Percentiles rank a stretch among this genome's conserved stretches.
Conservation (phyloP, 2,797 vertebrate species). For the Ciconia nigra region DNA sequence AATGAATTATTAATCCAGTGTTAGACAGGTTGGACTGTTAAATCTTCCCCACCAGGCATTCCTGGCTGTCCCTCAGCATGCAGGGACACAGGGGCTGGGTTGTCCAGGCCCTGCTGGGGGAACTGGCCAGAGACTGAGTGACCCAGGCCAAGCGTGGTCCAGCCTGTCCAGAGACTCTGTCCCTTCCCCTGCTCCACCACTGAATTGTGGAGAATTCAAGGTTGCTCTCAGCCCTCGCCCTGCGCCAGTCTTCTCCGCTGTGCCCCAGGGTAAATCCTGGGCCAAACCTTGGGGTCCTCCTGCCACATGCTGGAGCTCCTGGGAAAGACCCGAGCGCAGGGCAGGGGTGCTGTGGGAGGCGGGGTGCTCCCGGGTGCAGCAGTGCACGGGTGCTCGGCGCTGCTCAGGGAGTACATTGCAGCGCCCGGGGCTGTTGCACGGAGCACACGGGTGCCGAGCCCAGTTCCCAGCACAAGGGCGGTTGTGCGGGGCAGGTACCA, state of each 20-base stretch:
- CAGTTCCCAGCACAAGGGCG: neutral
- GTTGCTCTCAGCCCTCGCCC: neutral
- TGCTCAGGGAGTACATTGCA: neutral
- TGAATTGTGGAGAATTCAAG: rapidly evolving
- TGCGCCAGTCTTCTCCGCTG: neutral
- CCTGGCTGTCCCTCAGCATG: neutral
- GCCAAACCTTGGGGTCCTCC: neutral
- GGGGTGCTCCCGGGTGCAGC: neutral
- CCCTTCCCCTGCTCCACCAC: neutral
- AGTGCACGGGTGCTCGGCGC: rapidly evolving
- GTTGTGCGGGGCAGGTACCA: neutral
- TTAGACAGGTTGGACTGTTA: neutral
- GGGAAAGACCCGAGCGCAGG: rapidly evolving
- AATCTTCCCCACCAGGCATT: neutral
- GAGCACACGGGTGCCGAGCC: rapidly evolving
- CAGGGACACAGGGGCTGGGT: neutral
- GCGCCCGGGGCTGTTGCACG: rapidly evolving
- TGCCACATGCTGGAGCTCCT: neutral
- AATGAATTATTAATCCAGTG: neutral
- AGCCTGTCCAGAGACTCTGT: neutral
- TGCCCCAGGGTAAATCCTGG: neutral
- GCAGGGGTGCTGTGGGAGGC: neutral
- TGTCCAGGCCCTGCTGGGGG: neutral
- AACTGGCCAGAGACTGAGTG: neutral
- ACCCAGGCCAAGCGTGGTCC: rapidly evolving